Evolutionary conservation across 1,140 invertebrate genomes (phyloP).

Genomic region (Neodiprion pinetum): DNA sequence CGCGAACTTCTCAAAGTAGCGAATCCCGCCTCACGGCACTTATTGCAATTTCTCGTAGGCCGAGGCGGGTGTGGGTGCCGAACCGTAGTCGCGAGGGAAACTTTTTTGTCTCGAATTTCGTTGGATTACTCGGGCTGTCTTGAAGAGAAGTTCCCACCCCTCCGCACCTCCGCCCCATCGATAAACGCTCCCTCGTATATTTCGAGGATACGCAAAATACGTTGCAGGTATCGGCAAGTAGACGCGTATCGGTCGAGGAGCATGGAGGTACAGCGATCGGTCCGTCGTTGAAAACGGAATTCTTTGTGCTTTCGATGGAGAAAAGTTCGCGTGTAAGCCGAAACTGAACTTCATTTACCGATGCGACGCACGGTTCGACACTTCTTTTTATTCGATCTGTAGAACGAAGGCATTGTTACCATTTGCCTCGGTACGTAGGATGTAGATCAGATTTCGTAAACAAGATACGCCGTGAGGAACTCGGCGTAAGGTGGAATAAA

Average conservation of each 20-base stretch:
- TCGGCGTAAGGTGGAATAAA: not conserved
- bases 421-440: not conserved
- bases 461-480: not conserved
- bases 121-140: not conserved
- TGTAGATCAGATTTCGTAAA: not conserved
- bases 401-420: no score
- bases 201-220: no score
- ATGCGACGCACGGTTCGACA: no score
- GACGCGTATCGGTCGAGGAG: no score
- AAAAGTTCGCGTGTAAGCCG: no score
- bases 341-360: no score
- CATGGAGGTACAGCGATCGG: no score
- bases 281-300: no score
- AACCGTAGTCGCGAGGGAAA: not conserved
- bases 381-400: no score
- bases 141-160: no score
- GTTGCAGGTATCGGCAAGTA: no score
- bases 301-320: no score
- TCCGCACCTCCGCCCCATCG: not conserved
- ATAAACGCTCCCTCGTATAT: not conserved
- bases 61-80: not conserved
- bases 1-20: constrained; percentile 4
- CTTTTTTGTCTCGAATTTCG: not conserved
- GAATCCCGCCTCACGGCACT: not conserved
- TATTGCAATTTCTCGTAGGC: constrained; percentile 7